These are phyloP conservation scores for Branchinecta lynchi DNA, from an alignment of 1,140 invertebrate genomes.

Conservation along the genomic window DNA sequence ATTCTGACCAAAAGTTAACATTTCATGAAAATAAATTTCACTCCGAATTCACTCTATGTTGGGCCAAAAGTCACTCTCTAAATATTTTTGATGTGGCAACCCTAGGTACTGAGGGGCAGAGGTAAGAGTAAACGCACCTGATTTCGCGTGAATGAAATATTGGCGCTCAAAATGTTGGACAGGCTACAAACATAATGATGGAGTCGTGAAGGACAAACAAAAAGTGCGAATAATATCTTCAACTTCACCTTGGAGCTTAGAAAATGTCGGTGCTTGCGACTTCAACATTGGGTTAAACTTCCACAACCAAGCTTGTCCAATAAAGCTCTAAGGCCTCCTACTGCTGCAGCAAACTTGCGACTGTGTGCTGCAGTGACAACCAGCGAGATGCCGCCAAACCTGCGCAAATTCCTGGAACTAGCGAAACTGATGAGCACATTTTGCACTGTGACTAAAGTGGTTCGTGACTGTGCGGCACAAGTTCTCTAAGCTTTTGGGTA, in stretches of 20 bases:
- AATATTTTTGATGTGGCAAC: no score
- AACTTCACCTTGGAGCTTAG: not conserved
- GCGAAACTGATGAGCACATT: not conserved
- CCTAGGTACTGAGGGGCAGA: no score
- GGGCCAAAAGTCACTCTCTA: no score
- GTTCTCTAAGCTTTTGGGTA: constrained; percentile 3
- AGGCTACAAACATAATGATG: no score
- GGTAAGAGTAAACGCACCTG: no score
- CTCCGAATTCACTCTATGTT: no score
- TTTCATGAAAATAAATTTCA: no score
- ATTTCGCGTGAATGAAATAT: no score
- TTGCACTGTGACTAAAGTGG: not conserved
- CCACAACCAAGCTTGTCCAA: not conserved
- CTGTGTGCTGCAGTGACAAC: not conserved
- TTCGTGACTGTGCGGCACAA: not conserved
- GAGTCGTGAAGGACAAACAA: not conserved
- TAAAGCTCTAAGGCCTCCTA: not conserved
- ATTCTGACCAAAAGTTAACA: no score
- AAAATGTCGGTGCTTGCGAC: not conserved
- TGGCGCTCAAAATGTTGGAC: no score
- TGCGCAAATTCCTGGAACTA: not conserved
- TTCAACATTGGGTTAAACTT: not conserved
- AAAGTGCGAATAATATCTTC: not conserved
- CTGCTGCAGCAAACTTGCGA: not conserved
- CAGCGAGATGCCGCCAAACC: not conserved